phyloP scores from a whole-genome alignment of 53 echinoderm and acorn worm species.

The Patiria pectinifera region DNA sequence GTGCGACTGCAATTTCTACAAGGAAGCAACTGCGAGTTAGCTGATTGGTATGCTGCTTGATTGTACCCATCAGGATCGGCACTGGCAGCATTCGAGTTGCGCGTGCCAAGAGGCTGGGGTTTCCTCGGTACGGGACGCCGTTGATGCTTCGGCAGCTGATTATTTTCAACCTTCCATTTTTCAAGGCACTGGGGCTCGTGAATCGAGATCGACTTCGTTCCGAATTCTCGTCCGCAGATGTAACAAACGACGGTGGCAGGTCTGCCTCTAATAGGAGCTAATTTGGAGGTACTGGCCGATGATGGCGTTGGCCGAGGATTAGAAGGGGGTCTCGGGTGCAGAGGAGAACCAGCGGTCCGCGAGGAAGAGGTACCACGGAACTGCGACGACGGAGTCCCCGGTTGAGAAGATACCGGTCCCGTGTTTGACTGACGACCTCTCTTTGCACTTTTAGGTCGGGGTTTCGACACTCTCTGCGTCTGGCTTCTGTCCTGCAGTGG shows the following conservation, averaged over 20 bases:
- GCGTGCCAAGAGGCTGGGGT: slow-evolving; percentile 40
- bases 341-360: not conserved
- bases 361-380: not conserved
- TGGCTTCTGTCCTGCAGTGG: not conserved
- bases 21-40: slow-evolving; percentile 82
- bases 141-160: slow-evolving; percentile 83
- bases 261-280: slow-evolving; percentile 55
- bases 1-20: slow-evolving; percentile 92
- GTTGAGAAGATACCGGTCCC: slow-evolving; percentile 17
- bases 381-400: not conserved
- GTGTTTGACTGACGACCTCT: slow-evolving; percentile 38
- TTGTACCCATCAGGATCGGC: slow-evolving; percentile 73
- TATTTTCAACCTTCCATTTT: slow-evolving; percentile 90
- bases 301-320: slow-evolving; percentile 19
- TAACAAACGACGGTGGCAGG: slow-evolving; percentile 89
- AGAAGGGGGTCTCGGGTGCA: slow-evolving; percentile 55
- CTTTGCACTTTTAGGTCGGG: slow-evolving; percentile 37
- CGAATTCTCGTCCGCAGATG: slow-evolving; percentile 98
- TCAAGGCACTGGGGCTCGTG: slow-evolving; percentile 98
- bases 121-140: slow-evolving; percentile 80
- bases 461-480: slow-evolving; percentile 7
- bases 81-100: not conserved
- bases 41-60: slow-evolving; percentile 83
- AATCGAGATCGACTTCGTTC: slow-evolving; percentile 93
- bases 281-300: slow-evolving; percentile 1